A percentile compares a stretch with the other conserved stretches of the same genome.
Evolutionary conservation across 2,888 invertebrate genomes (phyloP).

Genomic region (Artemia sinica): DNA sequence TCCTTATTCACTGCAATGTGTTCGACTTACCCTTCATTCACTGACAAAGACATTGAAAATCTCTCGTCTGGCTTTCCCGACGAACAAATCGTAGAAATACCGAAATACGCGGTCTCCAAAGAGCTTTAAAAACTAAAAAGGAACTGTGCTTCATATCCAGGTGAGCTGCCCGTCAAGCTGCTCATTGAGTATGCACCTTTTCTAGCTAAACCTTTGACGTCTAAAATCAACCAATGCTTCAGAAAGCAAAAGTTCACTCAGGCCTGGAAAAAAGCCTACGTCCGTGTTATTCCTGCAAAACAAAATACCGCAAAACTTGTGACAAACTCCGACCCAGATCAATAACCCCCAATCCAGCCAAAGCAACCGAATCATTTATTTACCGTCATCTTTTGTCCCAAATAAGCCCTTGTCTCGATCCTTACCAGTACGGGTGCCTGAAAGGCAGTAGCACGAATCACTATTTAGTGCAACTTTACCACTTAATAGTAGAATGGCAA

Average conservation of each 20-base stretch:
- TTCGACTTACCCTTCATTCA: too few relatives aligned
- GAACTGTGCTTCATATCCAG: too few relatives aligned
- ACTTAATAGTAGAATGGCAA: background rate
- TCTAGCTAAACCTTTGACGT: too few relatives aligned
- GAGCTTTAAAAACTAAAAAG: too few relatives aligned
- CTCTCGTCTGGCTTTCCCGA: background rate
- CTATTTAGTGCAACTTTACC: background rate
- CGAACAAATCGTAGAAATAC: background rate
- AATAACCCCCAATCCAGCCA: slow-evolving; percentile 6
- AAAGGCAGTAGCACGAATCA: slow-evolving; percentile 6
- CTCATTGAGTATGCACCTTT: background rate
- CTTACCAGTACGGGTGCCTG: slow-evolving; percentile 10
- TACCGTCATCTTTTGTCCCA: background rate
- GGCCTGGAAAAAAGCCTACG: background rate
- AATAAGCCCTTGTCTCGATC: slow-evolving; percentile 9
- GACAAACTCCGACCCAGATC: background rate
- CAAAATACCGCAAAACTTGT: slow-evolving; percentile 2
- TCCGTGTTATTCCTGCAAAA: background rate
- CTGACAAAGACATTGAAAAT: too few relatives aligned
- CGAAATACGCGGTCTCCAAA: too few relatives aligned
- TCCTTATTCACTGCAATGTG: too few relatives aligned
- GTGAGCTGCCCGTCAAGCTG: too few relatives aligned
- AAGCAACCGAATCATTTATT: slow-evolving; percentile 5
- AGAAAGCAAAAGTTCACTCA: too few relatives aligned
- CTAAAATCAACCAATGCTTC: too few relatives aligned